phyloP scores from a whole-genome alignment of 1,140 invertebrate genomes.

The Colletes latitarsis region DNA sequence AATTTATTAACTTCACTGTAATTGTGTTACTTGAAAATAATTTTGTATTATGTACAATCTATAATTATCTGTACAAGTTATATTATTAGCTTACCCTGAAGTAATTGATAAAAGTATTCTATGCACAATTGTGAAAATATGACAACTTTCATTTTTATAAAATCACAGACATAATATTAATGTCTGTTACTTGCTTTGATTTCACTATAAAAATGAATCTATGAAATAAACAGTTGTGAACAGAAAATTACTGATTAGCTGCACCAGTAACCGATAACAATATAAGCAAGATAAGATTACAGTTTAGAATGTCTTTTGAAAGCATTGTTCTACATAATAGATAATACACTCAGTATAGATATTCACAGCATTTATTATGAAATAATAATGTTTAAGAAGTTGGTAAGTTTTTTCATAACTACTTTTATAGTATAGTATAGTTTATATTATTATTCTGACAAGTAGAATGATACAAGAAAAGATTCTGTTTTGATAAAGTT shows the following conservation, averaged over 20 bases:
- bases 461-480: neutral
- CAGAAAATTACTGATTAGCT: conserved; percentile 28
- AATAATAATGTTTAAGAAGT: neutral
- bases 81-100: conserved; percentile 44
- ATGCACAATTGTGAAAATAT: conserved; percentile 20
- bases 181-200: conserved; percentile 17
- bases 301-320: conserved; percentile 11
- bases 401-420: conserved; percentile 5
- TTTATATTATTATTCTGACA: neutral
- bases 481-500: conserved; percentile 2
- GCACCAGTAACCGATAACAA: conserved; percentile 44
- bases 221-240: conserved; percentile 38
- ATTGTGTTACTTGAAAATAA: no score
- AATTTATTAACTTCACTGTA: neutral
- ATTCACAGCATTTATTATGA: neutral
- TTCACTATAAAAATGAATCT: conserved; percentile 21
- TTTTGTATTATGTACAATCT: no score
- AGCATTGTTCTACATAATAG: neutral
- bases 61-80: neutral
- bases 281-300: conserved; percentile 56
- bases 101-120: conserved; percentile 44
- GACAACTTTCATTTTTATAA: conserved; percentile 51
- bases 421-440: neutral
- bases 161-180: conserved; percentile 37
- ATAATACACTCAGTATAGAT: neutral